Evolutionary conservation across 2,797 vertebrate genomes (phyloP), one percentile per base, ranked within the genome.

Genomic region (Poeciliopsis presidionis): DNA sequence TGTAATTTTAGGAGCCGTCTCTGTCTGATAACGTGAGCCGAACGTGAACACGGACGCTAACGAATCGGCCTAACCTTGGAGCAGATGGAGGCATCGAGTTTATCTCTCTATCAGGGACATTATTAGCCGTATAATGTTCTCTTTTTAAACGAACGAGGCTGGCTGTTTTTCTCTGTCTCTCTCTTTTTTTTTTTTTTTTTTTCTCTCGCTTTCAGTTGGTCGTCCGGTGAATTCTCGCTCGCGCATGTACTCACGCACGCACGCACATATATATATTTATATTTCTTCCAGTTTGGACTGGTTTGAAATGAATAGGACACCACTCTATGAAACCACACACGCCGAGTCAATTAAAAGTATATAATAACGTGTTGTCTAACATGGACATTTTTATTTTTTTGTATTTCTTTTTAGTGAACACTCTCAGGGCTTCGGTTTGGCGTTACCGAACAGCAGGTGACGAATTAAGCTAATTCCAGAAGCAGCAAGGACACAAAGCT

Each of bases 211-310:
- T 16, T 71, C 16, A 46, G 45, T 71, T 71, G 36, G 63, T 39
- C 65, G 12, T 16, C 7, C 25, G 46, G 30, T 45, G 39, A 46
- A 80, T 46, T 53, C 51, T 77, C 77, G 51, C 51, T 49, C 16
- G 75, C 86, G 78, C 47, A 77, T 51, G 73, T 88, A 84, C 80
- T 88, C 88, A 88, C 90, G 13, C 28, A 30, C 28, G 13, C 14
- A 14, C 14, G 5, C 13, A 28, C 12, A 61, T 33, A 61, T 61
- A 61, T 61, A 61, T 61, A 55, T n/a, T 8, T 53, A 8, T 53
- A 2, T 53, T 30, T 59, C 74, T 92, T 94, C 92, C 94, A 92
- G 94, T 93, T 92, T 82, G 81, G 89, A 94, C 94, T 93, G 95
- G 94, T 94, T 95, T 87, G 76, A 59, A 84, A 82, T 74, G 85